These are phyloP conservation scores for Myotis davidii DNA, from an alignment of 2,113 vertebrate genomes.

Conservation along the genomic window DNA sequence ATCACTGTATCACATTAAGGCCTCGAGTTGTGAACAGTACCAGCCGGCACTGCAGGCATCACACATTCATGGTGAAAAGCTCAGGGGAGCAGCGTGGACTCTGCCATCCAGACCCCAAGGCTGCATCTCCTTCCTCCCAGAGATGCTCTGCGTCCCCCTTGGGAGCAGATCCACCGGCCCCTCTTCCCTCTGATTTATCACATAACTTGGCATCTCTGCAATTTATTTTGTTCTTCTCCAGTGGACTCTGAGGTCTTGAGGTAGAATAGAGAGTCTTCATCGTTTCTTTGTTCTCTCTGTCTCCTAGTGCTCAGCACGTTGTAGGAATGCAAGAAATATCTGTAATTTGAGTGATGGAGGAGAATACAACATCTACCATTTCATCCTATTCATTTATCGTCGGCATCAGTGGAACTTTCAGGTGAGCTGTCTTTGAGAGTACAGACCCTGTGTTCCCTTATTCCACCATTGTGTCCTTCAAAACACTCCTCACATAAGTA, in stretches of 20 bases:
- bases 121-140: background rate
- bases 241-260: background rate
- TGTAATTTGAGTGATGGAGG: too few species aligned
- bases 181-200: background rate
- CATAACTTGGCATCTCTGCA: background rate
- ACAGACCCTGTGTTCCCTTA: too few species aligned
- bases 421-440: too few species aligned
- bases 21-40: slow-evolving; percentile 49
- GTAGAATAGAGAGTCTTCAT: background rate
- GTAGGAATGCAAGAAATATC: background rate
- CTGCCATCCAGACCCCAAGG: background rate
- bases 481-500: too few species aligned
- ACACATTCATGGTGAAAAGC: background rate
- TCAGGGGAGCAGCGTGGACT: background rate
- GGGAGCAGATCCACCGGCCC: background rate
- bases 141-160: background rate
- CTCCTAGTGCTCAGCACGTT: background rate
- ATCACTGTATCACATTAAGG: slow-evolving; percentile 57
- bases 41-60: slow-evolving; percentile 61
- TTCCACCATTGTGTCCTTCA: too few species aligned
- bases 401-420: too few species aligned
- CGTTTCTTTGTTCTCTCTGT: background rate
- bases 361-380: too few species aligned
- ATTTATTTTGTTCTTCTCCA: background rate
- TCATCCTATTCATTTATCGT: too few species aligned